A percentile compares a stretch with the other conserved stretches of the same genome.
Conservation (phyloP, 2,888 invertebrate genomes). For the Drosophila multiciliata region DNA sequence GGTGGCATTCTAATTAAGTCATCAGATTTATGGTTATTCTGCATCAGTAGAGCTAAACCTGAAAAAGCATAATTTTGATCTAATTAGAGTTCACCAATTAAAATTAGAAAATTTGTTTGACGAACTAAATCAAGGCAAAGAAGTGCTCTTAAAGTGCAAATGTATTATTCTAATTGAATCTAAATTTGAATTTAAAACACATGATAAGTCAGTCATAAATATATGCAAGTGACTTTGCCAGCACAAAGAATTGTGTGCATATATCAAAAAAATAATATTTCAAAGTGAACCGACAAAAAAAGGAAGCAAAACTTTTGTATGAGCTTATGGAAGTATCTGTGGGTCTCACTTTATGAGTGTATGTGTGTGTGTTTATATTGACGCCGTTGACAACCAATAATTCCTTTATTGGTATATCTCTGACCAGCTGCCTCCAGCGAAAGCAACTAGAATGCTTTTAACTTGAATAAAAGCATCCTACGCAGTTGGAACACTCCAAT, state of each 20-base stretch:
- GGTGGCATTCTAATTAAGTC: constrained; percentile 51
- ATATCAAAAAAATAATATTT: constrained; percentile 29
- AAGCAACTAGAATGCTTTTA: constrained; percentile 7
- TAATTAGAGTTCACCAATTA: constrained; percentile 49
- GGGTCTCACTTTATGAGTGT: neutral
- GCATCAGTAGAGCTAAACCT: neutral
- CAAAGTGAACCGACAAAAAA: constrained; percentile 10
- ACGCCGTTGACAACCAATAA: constrained; percentile 37
- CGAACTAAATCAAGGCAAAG: neutral
- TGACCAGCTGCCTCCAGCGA: constrained; percentile 30
- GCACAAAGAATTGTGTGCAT: constrained; percentile 10
- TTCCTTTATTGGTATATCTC: constrained; percentile 15
- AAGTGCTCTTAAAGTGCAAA: constrained; percentile 31
- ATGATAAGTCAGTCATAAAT: too few relatives aligned
- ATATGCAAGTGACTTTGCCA: constrained; percentile 38
- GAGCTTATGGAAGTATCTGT: neutral
- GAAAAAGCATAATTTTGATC: constrained; percentile 56
- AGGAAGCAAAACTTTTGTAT: constrained; percentile 12
- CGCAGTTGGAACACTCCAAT: constrained; percentile 20
- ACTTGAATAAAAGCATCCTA: constrained; percentile 23
- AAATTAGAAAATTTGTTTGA: constrained; percentile 1
- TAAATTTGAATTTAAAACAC: constrained; percentile 22
- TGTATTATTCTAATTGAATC: constrained; percentile 41
- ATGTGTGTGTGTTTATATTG: neutral
- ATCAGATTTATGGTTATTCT: constrained; percentile 20